Percentiles rank a stretch among this genome's conserved stretches.
Evolutionary conservation across 2,888 invertebrate genomes (phyloP).

Genomic region (Pristionchus exspectatus): DNA sequence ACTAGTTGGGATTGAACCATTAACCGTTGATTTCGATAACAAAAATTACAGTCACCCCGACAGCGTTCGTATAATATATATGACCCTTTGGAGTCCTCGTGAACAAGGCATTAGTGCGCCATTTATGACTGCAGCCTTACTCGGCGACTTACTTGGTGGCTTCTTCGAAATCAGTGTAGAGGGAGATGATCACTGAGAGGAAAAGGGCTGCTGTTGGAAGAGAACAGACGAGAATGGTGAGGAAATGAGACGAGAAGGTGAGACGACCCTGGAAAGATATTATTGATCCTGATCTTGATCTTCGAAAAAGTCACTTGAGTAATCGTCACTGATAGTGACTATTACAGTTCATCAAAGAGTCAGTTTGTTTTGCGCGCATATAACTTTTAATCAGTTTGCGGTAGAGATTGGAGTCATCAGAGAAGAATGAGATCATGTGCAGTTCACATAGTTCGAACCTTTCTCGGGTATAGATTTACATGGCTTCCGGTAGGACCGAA

Average conservation of each 20-base stretch:
- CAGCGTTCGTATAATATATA: no score
- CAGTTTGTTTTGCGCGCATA: not conserved
- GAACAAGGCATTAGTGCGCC: no score
- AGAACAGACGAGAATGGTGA: slow-evolving; percentile 49
- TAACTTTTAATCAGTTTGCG: not conserved
- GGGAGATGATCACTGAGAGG: slow-evolving; percentile 45
- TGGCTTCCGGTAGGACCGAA: slow-evolving; percentile 39
- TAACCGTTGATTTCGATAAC: no score
- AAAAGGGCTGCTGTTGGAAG: slow-evolving; percentile 53
- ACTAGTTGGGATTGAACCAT: no score
- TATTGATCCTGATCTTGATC: not conserved
- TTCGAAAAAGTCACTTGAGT: not conserved
- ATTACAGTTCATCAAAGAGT: not conserved
- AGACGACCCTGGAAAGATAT: slow-evolving; percentile 38
- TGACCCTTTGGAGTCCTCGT: no score
- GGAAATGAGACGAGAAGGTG: not conserved
- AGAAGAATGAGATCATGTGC: no score
- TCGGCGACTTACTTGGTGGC: slow-evolving; percentile 46
- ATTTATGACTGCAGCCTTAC: not conserved
- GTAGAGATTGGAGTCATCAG: not conserved
- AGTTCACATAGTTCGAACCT: slow-evolving; percentile 17
- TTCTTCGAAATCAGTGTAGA: slow-evolving; percentile 53
- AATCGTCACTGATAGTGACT: not conserved
- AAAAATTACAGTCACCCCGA: no score
- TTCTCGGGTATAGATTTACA: slow-evolving; percentile 15